Evolutionary conservation across 2,113 vertebrate species (phyloP), one percentile per base, ranked within the genome.

Genomic region (Pluvialis apricaria): DNA sequence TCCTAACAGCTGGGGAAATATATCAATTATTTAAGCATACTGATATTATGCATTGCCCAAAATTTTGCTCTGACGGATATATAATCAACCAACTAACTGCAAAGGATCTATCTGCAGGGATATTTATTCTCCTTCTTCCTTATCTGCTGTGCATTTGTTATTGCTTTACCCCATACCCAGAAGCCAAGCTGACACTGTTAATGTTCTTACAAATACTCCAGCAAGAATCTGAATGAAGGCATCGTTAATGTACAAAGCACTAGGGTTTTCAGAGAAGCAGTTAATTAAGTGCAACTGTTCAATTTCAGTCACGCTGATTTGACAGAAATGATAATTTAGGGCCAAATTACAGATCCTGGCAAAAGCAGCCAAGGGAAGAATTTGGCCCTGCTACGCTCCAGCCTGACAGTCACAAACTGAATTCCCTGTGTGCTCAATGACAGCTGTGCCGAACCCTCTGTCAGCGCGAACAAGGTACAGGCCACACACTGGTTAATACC

Each of bases 241-340:
- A 21, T 82, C 73, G 42, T 87, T 80, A 94, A 66, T 0, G 16
- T 11, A 61, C 31, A 90, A 81, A 88, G 85, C 87, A 89, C 70
- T 11, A 32, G 66, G 55, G 62, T 52, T 85, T 89, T 69, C 73
- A 87, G 77, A 66, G 38, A 58, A 84, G 73, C 81, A 77, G 61
- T 89, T 91, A 94, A 96, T 95, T 92, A 96, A 92, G 70, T 38
- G 81, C 86, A 94, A 94, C 65, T 25, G 36, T 6, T 91, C 81
- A 12, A 88, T 52, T 92, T 75, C 89, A 91, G 89, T 66, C 87
- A 91, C 1, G 3, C 62, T 62, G 89, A 90, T 91, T 68, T 91
- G 92, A 94, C 92, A 93, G 92, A 91, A 95, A 81, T 40, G 16
- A 64, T 80, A 78, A 96, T 85, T 91, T 89, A 70, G 75, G 89